Base-by-base conservation (phyloP, 2,888 invertebrate genomes). In the Resseliella maxima region DNA sequence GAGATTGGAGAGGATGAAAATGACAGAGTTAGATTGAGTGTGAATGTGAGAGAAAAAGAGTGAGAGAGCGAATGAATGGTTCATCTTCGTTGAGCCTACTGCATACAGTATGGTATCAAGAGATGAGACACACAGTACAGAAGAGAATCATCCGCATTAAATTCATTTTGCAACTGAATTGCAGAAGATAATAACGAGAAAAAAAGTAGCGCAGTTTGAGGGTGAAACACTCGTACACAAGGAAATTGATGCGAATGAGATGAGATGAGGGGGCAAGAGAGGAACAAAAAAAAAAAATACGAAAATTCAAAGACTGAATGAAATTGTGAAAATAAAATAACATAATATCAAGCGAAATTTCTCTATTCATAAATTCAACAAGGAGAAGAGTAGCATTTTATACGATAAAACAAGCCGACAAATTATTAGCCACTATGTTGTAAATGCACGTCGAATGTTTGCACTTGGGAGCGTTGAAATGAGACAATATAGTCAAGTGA, bases 131-230 rank as follows among this genome's bases (percentile, higher is more conserved):
- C 46, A 50, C 18, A 72, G 3, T 5, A 59, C 18, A 50, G 50
- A 15, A 0, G 21, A 72, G 31, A 6, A 72, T 72, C 59, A 59
- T 27, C 35, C 31, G 35, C 72, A 72, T 15, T 15, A 15, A 27
- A 72, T 31, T 72, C 72, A 72, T 72, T 72, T 72, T 72, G 72
- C 72, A 72, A 72, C 72, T 72, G 72, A 72, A 72, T 72, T 72
- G 27, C 72, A 72, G 31, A 31, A 72, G 72, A 72, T 72, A 72
- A 72, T 72, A 72, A 72, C n/a, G n/a, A n/a, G 31, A 72, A 27
- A 72, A 72, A 72, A 72, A 31, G 10, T 50, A 18, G 31, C 31
- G 72, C n/a, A 72, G 72, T 31, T 31, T 72, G 72, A 72, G 72
- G 24, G 59, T 41, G 41, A 41, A 50, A 2, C 2, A 50, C 50